These are phyloP conservation scores for Pluvianellus socialis DNA, from an alignment of 2,113 vertebrate genomes.

Conservation along the genomic window DNA sequence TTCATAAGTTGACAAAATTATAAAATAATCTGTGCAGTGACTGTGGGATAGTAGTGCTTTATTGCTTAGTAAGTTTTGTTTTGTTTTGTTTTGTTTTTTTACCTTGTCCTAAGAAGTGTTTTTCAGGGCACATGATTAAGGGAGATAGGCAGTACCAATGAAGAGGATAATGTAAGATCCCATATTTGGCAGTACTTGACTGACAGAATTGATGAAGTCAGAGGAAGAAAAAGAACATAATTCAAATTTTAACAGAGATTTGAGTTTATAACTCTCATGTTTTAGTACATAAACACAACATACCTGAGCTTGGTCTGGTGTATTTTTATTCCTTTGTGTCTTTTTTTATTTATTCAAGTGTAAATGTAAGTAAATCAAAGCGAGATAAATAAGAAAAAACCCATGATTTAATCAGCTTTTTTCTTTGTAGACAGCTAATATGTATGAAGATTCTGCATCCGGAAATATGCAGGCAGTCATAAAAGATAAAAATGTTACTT, in stretches of 20 bases:
- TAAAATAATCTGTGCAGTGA: not conserved
- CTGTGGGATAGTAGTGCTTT: not conserved
- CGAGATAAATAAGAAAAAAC: not conserved
- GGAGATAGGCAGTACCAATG: not conserved
- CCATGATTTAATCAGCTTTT: not conserved
- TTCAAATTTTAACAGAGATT: not conserved
- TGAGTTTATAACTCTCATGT: not conserved
- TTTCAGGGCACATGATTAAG: not conserved
- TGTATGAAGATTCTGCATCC: slow-evolving; percentile 80
- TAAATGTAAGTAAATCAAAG: not conserved
- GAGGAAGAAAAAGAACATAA: not conserved
- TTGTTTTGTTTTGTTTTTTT: not conserved
- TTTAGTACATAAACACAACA: not conserved
- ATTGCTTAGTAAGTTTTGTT: not conserved
- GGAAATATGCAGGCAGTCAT: slow-evolving; percentile 89
- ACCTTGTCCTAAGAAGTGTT: not conserved
- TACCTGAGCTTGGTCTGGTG: not conserved
- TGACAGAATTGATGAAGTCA: not conserved
- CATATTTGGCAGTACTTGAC: not conserved
- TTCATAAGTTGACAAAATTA: not conserved
- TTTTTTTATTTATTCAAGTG: not conserved
- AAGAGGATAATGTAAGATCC: not conserved
- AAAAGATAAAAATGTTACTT: slow-evolving; percentile 75
- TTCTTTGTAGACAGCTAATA: slow-evolving; percentile 74
- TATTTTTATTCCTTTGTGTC: not conserved